Evolutionary conservation across 2,888 invertebrate genomes (phyloP), one percentile per base, ranked within the genome.

Genomic region (Caenorhabditis zanzibari): DNA sequence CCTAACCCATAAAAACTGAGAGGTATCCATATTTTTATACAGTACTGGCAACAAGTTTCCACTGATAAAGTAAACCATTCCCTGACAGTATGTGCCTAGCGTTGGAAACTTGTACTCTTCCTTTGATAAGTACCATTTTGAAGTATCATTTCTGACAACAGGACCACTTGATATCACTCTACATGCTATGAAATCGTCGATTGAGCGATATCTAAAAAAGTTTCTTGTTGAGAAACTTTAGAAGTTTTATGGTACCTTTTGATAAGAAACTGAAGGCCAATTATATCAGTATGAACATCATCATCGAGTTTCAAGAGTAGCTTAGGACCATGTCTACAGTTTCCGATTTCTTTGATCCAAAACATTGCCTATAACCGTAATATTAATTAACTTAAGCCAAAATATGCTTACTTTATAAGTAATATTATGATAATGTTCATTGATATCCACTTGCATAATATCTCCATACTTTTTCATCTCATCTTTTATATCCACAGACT

Each of bases 61-160:
- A 61, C 84, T 86, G 16, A 89, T 73, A 12, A 81, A 41, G 59
- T 89, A 89, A 2, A 85, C 86, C 89, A 89, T 88, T 76, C 89
- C 89, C 76, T 89, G 89, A 44, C 88, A 89, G 68, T 86, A 89
- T 12, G 85, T 79, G 0, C 89, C 89, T 10, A 89, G 54, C 41
- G 68, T 77, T 35, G 49, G 79, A 24, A 52, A 66, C 19, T 75
- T 64, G 56, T 88, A 89, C 54, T 89, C 89, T 4, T 80, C 61
- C 54, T 81, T 81, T 10, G 87, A 86, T 32, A 89, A 54, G 58
- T 82, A 88, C 88, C 88, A 88, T 71, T 88, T 88, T 2, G 88
- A 88, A 12, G 47, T 22, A 0, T 77, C 64, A 58, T 88, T 88
- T 52, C 88, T 32, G 0, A 81, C 81, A 12, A 88, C 83, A 19